Percentiles rank a stretch among this genome's conserved stretches.
Conservation (phyloP, 2,797 vertebrate genomes). For the Sparidentex hasta region DNA sequence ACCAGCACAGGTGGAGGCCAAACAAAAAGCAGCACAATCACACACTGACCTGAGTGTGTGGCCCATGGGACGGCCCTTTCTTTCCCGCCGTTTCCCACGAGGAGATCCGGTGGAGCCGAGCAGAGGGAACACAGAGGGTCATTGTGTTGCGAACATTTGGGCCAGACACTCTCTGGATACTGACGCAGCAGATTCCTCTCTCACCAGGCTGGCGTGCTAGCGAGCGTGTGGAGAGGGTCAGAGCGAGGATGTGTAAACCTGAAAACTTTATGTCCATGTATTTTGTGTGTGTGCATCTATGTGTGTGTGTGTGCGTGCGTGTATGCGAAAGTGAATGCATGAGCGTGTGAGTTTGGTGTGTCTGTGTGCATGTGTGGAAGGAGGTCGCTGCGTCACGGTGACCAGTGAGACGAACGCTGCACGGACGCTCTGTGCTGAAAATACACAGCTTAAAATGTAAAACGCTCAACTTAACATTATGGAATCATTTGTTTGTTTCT, state of each 20-base stretch:
- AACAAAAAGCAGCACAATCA: slow-evolving; percentile 29
- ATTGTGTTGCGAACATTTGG: slow-evolving; percentile 56
- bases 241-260: slow-evolving; percentile 24
- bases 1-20: slow-evolving; percentile 33
- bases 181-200: slow-evolving; percentile 53
- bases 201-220: background rate
- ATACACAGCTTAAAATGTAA: slow-evolving; percentile 47
- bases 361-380: slow-evolving; percentile 3
- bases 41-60: slow-evolving; percentile 46
- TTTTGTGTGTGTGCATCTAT: background rate
- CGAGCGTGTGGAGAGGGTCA: background rate
- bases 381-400: slow-evolving; percentile 27
- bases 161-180: slow-evolving; percentile 40
- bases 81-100: slow-evolving; percentile 8
- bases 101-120: slow-evolving; percentile 46
- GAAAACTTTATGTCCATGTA: slow-evolving; percentile 21
- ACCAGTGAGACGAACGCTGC: slow-evolving; percentile 25
- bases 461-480: slow-evolving; percentile 16
- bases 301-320: slow-evolving; percentile 15
- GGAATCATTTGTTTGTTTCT: slow-evolving; percentile 53
- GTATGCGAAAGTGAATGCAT: background rate
- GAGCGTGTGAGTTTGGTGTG: slow-evolving; percentile 8
- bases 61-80: slow-evolving; percentile 23
- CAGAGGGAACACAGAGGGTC: slow-evolving; percentile 43
- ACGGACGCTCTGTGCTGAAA: slow-evolving; percentile 34